Percentiles rank a stretch among this genome's conserved stretches.
These are phyloP conservation scores for Drosophila hamatofila DNA, from an alignment of 2,888 invertebrate genomes.

Conservation along the genomic window DNA sequence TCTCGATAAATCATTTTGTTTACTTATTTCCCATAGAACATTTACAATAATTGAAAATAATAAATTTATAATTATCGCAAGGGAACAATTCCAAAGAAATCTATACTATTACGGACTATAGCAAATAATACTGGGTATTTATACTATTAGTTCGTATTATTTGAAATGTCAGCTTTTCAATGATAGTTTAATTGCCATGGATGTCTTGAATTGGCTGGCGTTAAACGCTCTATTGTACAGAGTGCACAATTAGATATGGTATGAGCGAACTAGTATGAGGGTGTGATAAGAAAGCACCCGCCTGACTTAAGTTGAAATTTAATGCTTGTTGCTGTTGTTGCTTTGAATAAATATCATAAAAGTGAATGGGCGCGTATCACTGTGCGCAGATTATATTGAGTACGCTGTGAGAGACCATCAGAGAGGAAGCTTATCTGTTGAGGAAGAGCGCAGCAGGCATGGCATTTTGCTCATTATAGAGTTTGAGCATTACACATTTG, in stretches of 20 bases:
- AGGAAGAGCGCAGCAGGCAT: conserved; percentile 27
- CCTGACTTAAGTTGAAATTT: conserved; percentile 19
- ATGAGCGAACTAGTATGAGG: background rate
- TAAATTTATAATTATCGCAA: background rate
- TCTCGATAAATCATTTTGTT: background rate
- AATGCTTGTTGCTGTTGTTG: conserved; percentile 17
- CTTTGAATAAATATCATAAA: conserved; percentile 41
- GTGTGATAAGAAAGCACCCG: conserved; percentile 43
- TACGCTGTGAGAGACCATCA: background rate
- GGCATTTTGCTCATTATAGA: background rate
- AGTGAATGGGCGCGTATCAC: conserved; percentile 45
- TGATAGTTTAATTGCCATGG: conserved; percentile 59
- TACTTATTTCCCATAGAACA: background rate
- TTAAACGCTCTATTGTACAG: conserved; percentile 12
- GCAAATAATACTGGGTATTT: background rate
- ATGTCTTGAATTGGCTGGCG: conserved; percentile 22
- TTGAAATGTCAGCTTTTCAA: conserved; percentile 31
- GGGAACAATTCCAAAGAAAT: background rate
- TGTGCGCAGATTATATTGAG: conserved; percentile 27
- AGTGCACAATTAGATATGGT: conserved; percentile 8
- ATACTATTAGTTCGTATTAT: conserved; percentile 13
- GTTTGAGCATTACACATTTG: background rate
- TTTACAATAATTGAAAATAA: conserved; percentile 13
- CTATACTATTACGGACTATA: background rate
- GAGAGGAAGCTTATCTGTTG: conserved; percentile 38